These are phyloP conservation scores for Zhengitettix transpicula DNA, from an alignment of 2,888 invertebrate genomes.

Conservation along the genomic window DNA sequence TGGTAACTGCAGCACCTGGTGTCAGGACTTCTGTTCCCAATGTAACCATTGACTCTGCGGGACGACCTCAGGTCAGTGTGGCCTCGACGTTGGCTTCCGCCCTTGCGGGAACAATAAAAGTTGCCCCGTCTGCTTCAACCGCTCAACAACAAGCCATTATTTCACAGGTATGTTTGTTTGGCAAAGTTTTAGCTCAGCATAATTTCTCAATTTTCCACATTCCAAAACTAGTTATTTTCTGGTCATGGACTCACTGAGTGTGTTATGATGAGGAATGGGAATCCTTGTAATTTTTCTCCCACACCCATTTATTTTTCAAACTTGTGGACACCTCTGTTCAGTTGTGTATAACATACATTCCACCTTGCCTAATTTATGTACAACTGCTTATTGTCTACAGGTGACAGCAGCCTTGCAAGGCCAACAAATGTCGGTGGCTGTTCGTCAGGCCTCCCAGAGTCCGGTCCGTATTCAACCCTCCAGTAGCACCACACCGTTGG, in stretches of 20 bases:
- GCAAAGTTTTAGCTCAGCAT: too few relatives aligned
- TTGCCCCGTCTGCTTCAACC: slow-evolving; percentile 22
- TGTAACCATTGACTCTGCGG: slow-evolving; percentile 22
- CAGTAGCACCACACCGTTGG: slow-evolving; percentile 29
- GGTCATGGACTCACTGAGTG: background rate
- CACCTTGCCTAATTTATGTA: too few relatives aligned
- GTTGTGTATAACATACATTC: too few relatives aligned
- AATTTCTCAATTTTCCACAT: too few relatives aligned
- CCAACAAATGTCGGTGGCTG: slow-evolving; percentile 29
- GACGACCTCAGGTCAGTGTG: slow-evolving; percentile 31
- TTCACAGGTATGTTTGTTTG: slow-evolving; percentile 25
- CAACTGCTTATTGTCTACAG: slow-evolving; percentile 11
- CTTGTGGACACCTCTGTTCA: too few relatives aligned
- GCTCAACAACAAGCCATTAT: slow-evolving; percentile 35
- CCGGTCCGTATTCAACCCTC: slow-evolving; percentile 39
- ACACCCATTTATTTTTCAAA: background rate
- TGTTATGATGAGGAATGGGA: background rate
- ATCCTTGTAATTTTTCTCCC: background rate
- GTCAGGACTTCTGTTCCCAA: slow-evolving; percentile 15
- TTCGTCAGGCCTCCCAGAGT: slow-evolving; percentile 32
- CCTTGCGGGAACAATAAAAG: slow-evolving; percentile 31
- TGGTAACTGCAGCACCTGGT: slow-evolving; percentile 35
- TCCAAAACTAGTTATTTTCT: background rate
- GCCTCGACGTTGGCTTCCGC: slow-evolving; percentile 29
- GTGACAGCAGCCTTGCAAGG: slow-evolving; percentile 18